Evolutionary conservation across 1,140 invertebrate genomes (phyloP).

Genomic region (Maconellicoccus hirsutus): DNA sequence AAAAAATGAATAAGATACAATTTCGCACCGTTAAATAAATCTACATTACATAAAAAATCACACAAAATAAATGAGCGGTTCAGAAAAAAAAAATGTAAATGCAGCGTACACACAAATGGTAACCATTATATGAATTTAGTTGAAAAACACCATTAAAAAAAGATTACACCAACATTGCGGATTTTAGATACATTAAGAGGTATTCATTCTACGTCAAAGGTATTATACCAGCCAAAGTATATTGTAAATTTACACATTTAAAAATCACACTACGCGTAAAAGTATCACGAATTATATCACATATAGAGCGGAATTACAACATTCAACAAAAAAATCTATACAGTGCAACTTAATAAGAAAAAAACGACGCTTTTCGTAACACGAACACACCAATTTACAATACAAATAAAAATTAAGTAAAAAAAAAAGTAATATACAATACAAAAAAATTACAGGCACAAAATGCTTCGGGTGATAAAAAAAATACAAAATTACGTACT

Average conservation of each 20-base stretch:
- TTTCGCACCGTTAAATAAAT: background rate
- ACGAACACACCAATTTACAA: background rate
- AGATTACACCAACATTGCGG: background rate
- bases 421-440: background rate
- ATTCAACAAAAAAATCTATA: background rate
- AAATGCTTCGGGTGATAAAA: no score
- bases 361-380: background rate
- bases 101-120: conserved; percentile 1
- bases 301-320: background rate
- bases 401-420: background rate
- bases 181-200: background rate
- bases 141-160: background rate
- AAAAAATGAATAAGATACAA: background rate
- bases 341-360: background rate
- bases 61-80: background rate
- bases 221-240: no score
- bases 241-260: background rate
- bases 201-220: background rate
- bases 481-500: no score
- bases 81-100: background rate
- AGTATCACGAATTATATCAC: conserved; percentile 4
- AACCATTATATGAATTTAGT: background rate
- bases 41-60: background rate
- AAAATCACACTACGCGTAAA: background rate
- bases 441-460: background rate